A percentile compares a stretch with the other conserved stretches of the same genome.
Evolutionary conservation across 2,113 vertebrate species (phyloP).

Genomic region (Albula goreensis): DNA sequence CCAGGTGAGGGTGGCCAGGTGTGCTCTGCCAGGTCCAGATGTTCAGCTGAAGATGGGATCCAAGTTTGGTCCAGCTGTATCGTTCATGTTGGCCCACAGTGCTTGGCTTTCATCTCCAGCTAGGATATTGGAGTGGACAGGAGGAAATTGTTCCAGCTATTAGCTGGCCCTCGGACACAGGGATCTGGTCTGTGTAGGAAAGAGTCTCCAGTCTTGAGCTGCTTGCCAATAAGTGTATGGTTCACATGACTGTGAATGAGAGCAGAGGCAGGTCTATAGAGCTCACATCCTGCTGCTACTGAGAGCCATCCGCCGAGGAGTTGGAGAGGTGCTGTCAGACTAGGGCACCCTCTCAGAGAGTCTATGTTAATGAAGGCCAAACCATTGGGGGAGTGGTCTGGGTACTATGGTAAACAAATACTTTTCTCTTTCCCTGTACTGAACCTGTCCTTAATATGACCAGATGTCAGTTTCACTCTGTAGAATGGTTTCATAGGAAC

Average conservation of each 20-base stretch:
- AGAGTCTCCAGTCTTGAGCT: background rate
- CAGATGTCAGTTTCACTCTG: background rate
- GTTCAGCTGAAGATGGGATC: background rate
- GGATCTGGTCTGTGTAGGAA: background rate
- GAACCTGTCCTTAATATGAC: background rate
- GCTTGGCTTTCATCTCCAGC: background rate
- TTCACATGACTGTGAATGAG: background rate
- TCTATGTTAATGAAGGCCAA: background rate
- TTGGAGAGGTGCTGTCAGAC: background rate
- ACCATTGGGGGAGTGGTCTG: background rate
- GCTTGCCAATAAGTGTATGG: background rate
- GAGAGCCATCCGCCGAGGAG: background rate
- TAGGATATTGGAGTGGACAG: slow-evolving; percentile 11
- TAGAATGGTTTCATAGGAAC: background rate
- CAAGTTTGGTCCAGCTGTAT: background rate
- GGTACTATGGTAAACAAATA: background rate
- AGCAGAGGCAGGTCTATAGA: background rate
- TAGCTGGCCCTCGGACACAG: background rate
- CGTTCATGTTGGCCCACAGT: background rate
- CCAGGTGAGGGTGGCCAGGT: background rate
- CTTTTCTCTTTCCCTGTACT: background rate
- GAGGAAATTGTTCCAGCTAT: slow-evolving; percentile 27
- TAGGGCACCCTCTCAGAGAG: background rate
- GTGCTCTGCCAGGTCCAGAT: background rate
- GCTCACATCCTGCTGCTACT: background rate